Evolutionary conservation across 2,113 vertebrate species (phyloP).

Genomic region (Mola mola): DNA sequence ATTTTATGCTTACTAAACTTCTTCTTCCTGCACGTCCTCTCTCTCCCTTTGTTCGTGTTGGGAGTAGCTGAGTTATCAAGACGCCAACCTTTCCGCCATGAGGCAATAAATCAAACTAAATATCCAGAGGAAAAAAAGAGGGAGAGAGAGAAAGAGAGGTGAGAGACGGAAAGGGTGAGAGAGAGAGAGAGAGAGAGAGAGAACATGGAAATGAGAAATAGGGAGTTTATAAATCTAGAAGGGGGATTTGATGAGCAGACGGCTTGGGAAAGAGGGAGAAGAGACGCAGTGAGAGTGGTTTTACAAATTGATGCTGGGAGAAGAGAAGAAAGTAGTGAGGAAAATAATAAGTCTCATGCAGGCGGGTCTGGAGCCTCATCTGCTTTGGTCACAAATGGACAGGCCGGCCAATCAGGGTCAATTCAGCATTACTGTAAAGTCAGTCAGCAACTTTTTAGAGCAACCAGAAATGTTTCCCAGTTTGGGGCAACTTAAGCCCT

Average conservation of each 20-base stretch:
- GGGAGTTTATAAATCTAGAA: constrained; percentile 60
- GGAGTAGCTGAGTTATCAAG: constrained; percentile 86
- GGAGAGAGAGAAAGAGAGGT: constrained; percentile 17
- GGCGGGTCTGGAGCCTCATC: constrained; percentile 36
- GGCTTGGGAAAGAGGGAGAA: constrained; percentile 61
- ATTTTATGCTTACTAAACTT: constrained; percentile 83
- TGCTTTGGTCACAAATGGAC: constrained; percentile 51
- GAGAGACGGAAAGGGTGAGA: no score
- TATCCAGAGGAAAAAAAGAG: constrained; percentile 69
- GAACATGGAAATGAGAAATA: constrained; percentile 70
- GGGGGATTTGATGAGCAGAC: constrained; percentile 69
- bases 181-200: constrained; percentile 47
- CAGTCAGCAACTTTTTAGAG: constrained; percentile 13
- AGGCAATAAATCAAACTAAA: constrained; percentile 85
- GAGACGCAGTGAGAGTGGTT: constrained; percentile 42
- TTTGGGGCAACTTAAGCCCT: background rate
- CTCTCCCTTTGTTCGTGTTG: constrained; percentile 62
- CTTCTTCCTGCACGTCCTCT: constrained; percentile 60
- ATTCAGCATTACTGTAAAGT: constrained; percentile 43
- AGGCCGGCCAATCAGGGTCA: constrained; percentile 57
- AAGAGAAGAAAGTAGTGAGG: constrained; percentile 41
- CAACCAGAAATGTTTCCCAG: constrained; percentile 12
- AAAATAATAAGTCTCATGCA: constrained; percentile 58
- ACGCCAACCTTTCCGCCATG: constrained; percentile 84
- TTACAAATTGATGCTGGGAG: constrained; percentile 61